phyloP scores from a whole-genome alignment of 2,888 invertebrate species.

The Therioaphis trifolii region DNA sequence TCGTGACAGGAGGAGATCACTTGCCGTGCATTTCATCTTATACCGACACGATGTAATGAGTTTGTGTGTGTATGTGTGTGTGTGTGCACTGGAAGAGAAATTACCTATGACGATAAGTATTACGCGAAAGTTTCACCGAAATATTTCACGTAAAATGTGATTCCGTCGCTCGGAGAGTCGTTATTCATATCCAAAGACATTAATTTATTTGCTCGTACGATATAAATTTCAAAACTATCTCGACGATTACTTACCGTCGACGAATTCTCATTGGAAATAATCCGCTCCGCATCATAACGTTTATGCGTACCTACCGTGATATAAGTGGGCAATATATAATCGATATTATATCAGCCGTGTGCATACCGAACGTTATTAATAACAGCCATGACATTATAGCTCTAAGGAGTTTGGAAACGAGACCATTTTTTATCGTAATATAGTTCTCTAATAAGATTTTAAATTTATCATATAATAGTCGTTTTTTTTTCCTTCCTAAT shows the following conservation, averaged over 20 bases:
- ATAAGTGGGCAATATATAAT: neutral
- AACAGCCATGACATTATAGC: neutral
- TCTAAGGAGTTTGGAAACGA: constrained; percentile 16
- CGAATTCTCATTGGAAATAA: neutral
- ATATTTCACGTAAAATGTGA: too few species aligned
- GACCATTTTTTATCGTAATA: neutral
- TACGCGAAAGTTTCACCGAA: too few species aligned
- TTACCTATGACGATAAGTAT: too few species aligned
- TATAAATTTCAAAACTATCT: neutral
- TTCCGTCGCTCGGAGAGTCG: too few species aligned
- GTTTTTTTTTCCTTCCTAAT: neutral
- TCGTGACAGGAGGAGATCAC: too few species aligned
- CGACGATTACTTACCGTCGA: neutral
- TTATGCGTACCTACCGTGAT: too few species aligned
- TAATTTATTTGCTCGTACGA: too few species aligned
- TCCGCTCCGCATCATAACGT: neutral
- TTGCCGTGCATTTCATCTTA: too few species aligned
- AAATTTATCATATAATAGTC: neutral
- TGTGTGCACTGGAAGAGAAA: too few species aligned
- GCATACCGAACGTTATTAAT: neutral
- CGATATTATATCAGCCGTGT: neutral
- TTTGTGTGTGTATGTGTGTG: too few species aligned
- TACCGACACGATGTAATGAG: too few species aligned
- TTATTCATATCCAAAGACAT: too few species aligned
- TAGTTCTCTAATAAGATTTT: neutral